Base-by-base conservation (phyloP, 2,888 invertebrate species). In the Liopterus haemorrhoidalis region DNA sequence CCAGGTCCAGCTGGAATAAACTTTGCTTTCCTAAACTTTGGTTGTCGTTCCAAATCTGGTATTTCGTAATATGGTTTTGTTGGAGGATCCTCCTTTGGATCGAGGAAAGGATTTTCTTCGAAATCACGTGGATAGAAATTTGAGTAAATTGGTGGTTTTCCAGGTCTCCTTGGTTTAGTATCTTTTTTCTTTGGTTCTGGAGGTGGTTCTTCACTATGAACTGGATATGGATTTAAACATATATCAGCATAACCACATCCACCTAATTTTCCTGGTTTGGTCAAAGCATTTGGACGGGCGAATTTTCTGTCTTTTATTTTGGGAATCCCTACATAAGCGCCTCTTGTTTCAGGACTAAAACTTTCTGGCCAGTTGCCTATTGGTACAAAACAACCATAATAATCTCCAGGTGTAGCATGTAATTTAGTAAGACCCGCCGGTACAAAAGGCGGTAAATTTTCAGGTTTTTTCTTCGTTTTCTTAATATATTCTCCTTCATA, bases 211-310 rank as follows among this genome's bases (percentile, higher is more conserved):
- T n/a, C n/a, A n/a, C n/a, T 27, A 46, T 67, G 62, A 44, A 53
- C 52, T 0, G 74, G 72, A 57, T 71, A 76, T 50, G 68, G 69
- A 43, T 63, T 70, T 2, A 76, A 48, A 28, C 69, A 65, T 41
- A 74, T 72, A 51, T 75, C 60, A 1, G 59, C 57, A 56, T 74
- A 75, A 19, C 76, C 76, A 14, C 69, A 69, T 2, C 74, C 74
- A 5, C 76, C 76, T 37, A 67, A 63, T 55, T 69, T 71, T 1
- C 59, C 65, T 14, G 68, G 68, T 49, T 56, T 65, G 1, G 67
- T 63, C 6, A 63, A 11, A 9, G 65, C 58, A 51, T 64, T 65
- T 1, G 53, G 51, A 14, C 52, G 41, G 55, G 54, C 41, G 43
- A 27, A 9, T 31, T 48, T 50, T 32, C 42, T 51, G 22, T 49